Conservation (phyloP, 2,113 vertebrate genomes). For the Danionella cerebrum region DNA sequence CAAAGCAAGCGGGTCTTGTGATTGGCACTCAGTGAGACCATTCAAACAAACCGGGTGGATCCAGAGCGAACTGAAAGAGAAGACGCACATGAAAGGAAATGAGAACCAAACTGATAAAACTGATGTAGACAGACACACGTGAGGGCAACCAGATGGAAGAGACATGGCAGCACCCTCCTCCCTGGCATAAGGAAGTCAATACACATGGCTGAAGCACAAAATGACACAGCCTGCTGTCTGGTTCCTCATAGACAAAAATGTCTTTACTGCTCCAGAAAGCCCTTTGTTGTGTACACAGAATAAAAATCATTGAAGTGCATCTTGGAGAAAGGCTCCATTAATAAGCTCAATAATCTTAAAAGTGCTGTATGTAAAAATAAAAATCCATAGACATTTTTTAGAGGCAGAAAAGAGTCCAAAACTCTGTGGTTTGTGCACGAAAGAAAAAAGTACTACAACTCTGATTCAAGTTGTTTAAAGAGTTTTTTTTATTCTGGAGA, state of each 20-base stretch:
- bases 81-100: background rate
- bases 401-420: too few relatives aligned
- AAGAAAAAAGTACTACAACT: too few relatives aligned
- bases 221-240: slow-evolving; percentile 23
- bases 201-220: slow-evolving; percentile 20
- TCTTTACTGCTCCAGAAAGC: background rate
- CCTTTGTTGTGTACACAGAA: background rate
- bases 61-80: background rate
- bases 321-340: too few relatives aligned
- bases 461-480: too few relatives aligned
- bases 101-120: background rate
- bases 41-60: slow-evolving; percentile 19
- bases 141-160: slow-evolving; percentile 32
- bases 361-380: too few relatives aligned
- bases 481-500: too few relatives aligned
- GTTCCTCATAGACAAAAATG: background rate
- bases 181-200: slow-evolving; percentile 19
- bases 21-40: slow-evolving; percentile 30
- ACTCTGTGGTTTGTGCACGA: too few relatives aligned
- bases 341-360: too few relatives aligned
- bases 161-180: slow-evolving; percentile 18
- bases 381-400: too few relatives aligned
- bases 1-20: slow-evolving; percentile 39
- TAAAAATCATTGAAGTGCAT: background rate
- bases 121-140: background rate